Conservation (phyloP, 2,113 vertebrate genomes). For the Platycercus adscitus region DNA sequence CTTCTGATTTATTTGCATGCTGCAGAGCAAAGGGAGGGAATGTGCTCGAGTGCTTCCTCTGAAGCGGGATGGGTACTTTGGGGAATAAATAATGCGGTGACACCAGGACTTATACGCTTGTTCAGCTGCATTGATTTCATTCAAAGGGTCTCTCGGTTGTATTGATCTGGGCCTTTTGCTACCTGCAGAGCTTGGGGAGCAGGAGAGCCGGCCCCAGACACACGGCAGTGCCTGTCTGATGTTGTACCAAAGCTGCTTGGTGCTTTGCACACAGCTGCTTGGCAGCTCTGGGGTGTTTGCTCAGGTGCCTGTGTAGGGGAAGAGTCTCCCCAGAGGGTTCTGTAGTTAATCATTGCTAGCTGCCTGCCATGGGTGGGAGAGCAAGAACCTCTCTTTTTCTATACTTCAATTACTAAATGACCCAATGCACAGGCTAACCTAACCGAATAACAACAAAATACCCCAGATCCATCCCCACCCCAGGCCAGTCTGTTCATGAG, state of each 20-base stretch:
- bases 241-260: neutral
- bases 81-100: constrained; percentile 51
- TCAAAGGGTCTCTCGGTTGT: neutral
- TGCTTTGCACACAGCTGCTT: neutral
- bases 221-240: fast-evolving
- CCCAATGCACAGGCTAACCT: neutral
- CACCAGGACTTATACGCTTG: constrained; percentile 18
- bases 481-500: neutral
- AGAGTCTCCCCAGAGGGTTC: neutral
- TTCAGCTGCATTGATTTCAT: constrained; percentile 58
- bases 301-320: neutral
- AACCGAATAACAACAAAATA: neutral
- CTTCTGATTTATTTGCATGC: neutral
- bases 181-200: neutral
- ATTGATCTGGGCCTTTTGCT: constrained; percentile 35
- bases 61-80: neutral
- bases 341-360: neutral
- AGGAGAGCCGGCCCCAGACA: neutral
- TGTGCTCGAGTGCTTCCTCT: neutral
- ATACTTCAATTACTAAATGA: neutral
- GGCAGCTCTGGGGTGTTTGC: neutral
- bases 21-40: neutral
- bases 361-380: neutral
- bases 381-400: neutral
- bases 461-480: neutral